Base-by-base conservation (phyloP, 1,140 invertebrate genomes). In the Ylistrum balloti region DNA sequence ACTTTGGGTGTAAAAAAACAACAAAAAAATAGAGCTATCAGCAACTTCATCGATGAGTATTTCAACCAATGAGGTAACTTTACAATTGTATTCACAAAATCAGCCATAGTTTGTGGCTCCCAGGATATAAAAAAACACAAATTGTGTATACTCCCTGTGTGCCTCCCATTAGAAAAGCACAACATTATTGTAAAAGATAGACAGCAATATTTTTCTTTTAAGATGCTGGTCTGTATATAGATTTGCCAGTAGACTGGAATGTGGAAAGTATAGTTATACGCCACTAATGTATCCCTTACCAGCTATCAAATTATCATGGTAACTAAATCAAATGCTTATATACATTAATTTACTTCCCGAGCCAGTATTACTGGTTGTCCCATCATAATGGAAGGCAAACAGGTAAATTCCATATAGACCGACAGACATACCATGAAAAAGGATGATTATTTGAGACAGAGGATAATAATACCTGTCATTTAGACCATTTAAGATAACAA, bases 11-110 rank as follows among this genome's bases (percentile, higher is more conserved):
- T 74, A 74, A 74, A 74, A 45, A 38, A 7, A 38, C 35, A 38
- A 38, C 35, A 38, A 38, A 7, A 74, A 48, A 17, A 48, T 48
- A 48, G 3, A 48, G 45, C 3, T 74, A 74, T 74, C 0, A 74
- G n/a, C 56, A 28, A 74, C 56, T 74, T 22, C 56, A 74, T 74
- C 56, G 28, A 74, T 74, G 56, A 74, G 56, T 74, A 74, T 74
- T 74, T n/a, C 17, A 22, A 74, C 56, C n/a, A 74, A 74, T 11
- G 56, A 74, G 56, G 56, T 74, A 74, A 74, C 22, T 74, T 74
- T 28, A 56, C 45, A 56, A 56, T 38, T 15, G 41, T 45, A 45
- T 45, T 45, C 41, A 45, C 41, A 74, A 74, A 74, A 74, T 74
- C 56, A 28, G 56, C 56, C 56, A n/a, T 74, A 74, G 56, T 74